Percentiles rank a stretch among this genome's conserved stretches.
Conservation (phyloP, 2,113 vertebrate genomes). For the Bettongia penicillata region DNA sequence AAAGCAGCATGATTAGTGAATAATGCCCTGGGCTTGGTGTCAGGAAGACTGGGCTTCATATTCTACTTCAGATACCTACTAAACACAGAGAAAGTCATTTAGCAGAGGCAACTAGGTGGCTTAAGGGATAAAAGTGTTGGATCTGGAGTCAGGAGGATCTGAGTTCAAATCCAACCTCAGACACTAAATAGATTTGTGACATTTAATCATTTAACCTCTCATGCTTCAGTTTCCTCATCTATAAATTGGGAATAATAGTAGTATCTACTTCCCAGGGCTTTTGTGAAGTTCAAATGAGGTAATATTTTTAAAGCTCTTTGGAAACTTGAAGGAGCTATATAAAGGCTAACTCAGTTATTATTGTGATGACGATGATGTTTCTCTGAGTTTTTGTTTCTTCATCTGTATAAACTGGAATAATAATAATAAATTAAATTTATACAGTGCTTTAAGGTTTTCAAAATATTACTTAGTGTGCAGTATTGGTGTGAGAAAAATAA, state of each 20-base stretch:
- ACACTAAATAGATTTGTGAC: not conserved
- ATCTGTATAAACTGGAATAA: not conserved
- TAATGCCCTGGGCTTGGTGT: not conserved
- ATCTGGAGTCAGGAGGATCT: not conserved
- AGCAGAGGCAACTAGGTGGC: not conserved
- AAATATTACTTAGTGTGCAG: not conserved
- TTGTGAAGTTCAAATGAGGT: not conserved
- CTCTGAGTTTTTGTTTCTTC: not conserved
- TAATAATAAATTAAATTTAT: not conserved
- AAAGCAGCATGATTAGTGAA: not conserved
- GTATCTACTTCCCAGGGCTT: not conserved
- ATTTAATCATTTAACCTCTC: not conserved
- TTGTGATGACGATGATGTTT: not conserved
- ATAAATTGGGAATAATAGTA: not conserved
- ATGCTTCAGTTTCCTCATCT: not conserved
- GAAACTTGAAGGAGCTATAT: not conserved
- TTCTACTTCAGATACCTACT: not conserved
- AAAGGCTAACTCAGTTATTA: not conserved
- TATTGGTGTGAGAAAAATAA: not conserved
- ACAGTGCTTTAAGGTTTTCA: not conserved
- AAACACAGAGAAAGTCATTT: not conserved
- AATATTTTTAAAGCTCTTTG: not conserved
- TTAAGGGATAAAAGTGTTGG: not conserved
- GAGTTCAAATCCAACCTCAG: not conserved
- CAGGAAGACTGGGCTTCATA: not conserved